A percentile compares a stretch with the other conserved stretches of the same genome.
phyloP scores from a whole-genome alignment of 1,140 invertebrate genomes.

The Eueides isabella region DNA sequence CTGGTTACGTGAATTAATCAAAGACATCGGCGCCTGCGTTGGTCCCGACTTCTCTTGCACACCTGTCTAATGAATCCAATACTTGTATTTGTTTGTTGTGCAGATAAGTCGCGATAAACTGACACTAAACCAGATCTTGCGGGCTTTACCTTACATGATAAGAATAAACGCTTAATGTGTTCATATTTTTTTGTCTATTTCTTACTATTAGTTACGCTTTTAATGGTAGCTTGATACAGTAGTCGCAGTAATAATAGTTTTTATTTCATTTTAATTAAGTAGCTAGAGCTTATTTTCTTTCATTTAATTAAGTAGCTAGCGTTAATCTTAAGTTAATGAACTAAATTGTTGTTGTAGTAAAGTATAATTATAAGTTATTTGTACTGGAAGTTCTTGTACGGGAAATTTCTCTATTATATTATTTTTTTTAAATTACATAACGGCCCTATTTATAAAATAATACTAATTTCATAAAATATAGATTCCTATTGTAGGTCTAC shows the following conservation, averaged over 20 bases:
- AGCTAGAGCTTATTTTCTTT: too few species aligned
- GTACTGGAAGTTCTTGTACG: too few species aligned
- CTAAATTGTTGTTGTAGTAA: too few species aligned
- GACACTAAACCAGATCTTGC: slow-evolving; percentile 19
- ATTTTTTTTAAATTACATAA: too few species aligned
- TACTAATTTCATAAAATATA: too few species aligned
- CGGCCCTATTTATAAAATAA: too few species aligned
- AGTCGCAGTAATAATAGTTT: not conserved
- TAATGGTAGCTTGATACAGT: not conserved
- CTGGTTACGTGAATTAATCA: slow-evolving; percentile 8
- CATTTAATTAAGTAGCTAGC: too few species aligned
- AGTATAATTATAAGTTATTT: too few species aligned
- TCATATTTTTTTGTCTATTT: slow-evolving; percentile 6
- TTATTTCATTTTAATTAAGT: not conserved
- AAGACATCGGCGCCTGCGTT: slow-evolving; percentile 9
- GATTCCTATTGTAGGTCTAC: too few species aligned
- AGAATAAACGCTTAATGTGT: slow-evolving; percentile 14
- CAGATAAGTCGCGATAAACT: slow-evolving; percentile 20
- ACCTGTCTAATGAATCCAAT: slow-evolving; percentile 24
- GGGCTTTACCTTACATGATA: slow-evolving; percentile 15
- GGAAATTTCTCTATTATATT: too few species aligned
- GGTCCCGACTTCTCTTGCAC: not conserved
- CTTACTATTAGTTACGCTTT: slow-evolving; percentile 9
- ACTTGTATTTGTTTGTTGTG: slow-evolving; percentile 9
- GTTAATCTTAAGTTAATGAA: too few species aligned